phyloP scores from a whole-genome alignment of 35 echinoderm and acorn worm genomes.

The Lytechinus variegatus region DNA sequence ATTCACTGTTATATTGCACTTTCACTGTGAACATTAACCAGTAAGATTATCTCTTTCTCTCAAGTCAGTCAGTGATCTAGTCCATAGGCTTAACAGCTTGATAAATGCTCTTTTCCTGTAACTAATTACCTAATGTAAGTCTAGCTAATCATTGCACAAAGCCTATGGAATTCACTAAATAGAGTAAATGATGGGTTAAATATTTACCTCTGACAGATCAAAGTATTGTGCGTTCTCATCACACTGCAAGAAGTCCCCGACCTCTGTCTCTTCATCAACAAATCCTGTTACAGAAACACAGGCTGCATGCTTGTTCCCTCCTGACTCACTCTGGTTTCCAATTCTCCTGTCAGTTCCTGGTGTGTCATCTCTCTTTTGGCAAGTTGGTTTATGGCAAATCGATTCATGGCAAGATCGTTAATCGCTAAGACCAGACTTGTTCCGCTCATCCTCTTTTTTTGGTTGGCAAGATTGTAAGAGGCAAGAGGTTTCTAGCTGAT shows the following conservation, averaged over 20 bases:
- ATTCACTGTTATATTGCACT: no score
- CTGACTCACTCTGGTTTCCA: neutral
- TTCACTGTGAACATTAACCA: no score
- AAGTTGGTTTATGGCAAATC: neutral
- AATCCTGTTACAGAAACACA: conserved; percentile 69
- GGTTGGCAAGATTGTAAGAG: no score
- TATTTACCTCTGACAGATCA: conserved; percentile 28
- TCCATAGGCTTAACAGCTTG: no score
- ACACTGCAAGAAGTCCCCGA: conserved; percentile 27
- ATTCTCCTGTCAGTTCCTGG: neutral
- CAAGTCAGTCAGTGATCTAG: no score
- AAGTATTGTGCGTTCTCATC: neutral
- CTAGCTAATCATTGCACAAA: no score
- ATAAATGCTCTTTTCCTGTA: no score
- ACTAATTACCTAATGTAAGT: no score
- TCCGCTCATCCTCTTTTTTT: no score
- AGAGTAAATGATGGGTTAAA: neutral
- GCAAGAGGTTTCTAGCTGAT: neutral
- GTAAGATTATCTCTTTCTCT: no score
- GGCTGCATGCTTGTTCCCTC: neutral
- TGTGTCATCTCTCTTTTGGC: neutral
- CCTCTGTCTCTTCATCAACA: conserved; percentile 59
- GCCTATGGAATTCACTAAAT: no score
- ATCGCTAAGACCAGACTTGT: neutral
- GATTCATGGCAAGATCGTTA: neutral